Conservation (phyloP, 2,888 invertebrate species). For the Plutella xylostella region DNA sequence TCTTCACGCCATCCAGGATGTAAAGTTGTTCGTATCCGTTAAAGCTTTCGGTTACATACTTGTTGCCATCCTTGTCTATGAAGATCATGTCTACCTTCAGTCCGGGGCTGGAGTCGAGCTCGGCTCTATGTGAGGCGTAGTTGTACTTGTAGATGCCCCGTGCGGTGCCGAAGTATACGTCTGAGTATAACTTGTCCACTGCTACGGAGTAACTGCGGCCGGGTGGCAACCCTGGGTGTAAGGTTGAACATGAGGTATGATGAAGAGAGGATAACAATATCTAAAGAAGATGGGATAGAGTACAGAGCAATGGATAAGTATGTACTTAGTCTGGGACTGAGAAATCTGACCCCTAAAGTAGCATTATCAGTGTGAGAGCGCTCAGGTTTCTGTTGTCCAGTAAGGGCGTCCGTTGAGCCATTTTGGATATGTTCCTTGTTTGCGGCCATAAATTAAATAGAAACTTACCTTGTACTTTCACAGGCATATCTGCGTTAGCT, state of each 20-base stretch:
- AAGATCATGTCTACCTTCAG: conserved; percentile 43
- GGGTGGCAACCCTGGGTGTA: conserved; percentile 38
- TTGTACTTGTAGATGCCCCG: conserved; percentile 42
- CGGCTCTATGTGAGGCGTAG: conserved; percentile 35
- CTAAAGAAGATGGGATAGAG: neutral
- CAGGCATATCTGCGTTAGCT: conserved; percentile 25
- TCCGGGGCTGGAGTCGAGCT: conserved; percentile 28
- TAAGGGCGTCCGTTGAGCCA: too few relatives aligned
- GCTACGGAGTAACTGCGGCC: conserved; percentile 47
- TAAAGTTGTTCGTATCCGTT: conserved; percentile 46
- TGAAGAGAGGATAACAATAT: neutral
- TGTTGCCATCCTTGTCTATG: conserved; percentile 48
- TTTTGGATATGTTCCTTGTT: too few relatives aligned
- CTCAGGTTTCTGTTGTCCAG: too few relatives aligned
- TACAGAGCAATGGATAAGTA: too few relatives aligned
- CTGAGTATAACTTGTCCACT: conserved; percentile 35
- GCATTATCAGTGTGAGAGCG: too few relatives aligned
- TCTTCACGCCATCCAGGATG: conserved; percentile 36
- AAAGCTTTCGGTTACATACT: conserved; percentile 41
- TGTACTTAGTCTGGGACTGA: too few relatives aligned
- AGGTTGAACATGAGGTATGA: neutral
- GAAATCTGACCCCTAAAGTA: too few relatives aligned
- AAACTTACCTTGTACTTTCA: conserved; percentile 38
- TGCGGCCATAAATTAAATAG: too few relatives aligned
- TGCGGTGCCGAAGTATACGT: conserved; percentile 50